Conservation (phyloP, 1,140 invertebrate species). For the Drosophila yakuba region DNA sequence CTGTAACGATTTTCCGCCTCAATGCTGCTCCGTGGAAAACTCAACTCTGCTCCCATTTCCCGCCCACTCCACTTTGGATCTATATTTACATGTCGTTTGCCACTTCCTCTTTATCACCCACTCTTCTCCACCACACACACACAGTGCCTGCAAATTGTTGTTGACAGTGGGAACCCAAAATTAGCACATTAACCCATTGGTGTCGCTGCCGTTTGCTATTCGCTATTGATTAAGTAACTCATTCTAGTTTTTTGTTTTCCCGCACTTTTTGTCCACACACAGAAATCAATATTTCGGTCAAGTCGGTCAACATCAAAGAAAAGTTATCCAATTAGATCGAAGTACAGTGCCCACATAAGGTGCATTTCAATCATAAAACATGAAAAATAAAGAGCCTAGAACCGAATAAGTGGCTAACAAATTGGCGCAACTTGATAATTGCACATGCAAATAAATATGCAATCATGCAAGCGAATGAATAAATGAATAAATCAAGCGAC, state of each 20-base stretch:
- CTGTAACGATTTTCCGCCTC: conserved; percentile 78
- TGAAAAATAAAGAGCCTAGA: not conserved
- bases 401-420: conserved; percentile 29
- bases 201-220: conserved; percentile 23
- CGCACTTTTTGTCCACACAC: conserved; percentile 26
- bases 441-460: conserved; percentile 46
- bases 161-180: conserved; percentile 63
- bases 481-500: conserved; percentile 74
- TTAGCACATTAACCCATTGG: conserved; percentile 79
- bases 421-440: conserved; percentile 57
- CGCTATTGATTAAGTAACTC: conserved; percentile 76
- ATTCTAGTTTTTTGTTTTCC: conserved; percentile 18
- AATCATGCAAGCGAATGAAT: conserved; percentile 61
- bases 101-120: conserved; percentile 17
- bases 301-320: conserved; percentile 41
- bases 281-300: conserved; percentile 59
- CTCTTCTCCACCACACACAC: conserved; percentile 8
- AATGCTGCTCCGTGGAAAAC: conserved; percentile 44
- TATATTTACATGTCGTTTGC: conserved; percentile 49
- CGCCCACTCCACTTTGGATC: conserved; percentile 34
- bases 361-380: conserved; percentile 12
- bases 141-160: conserved; percentile 41
- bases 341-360: conserved; percentile 33
- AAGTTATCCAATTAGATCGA: conserved; percentile 63
- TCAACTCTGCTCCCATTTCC: conserved; percentile 41